These are phyloP conservation scores for Eulemur macaco DNA, from an alignment of 2,113 vertebrate genomes.

Conservation along the genomic window DNA sequence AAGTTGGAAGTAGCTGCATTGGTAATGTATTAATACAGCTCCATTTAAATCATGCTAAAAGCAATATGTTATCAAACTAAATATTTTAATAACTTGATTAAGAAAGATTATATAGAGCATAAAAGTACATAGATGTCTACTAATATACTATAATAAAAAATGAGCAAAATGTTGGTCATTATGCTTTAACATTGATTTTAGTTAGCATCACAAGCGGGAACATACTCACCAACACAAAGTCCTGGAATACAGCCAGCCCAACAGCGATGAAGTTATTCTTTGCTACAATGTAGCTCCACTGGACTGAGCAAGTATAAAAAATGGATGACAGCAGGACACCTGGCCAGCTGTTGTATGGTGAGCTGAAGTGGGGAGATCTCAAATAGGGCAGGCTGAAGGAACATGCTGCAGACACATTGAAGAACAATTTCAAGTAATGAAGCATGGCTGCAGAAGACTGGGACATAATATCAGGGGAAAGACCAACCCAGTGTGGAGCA, in stretches of 20 bases:
- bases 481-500: neutral
- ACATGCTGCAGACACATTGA: slow-evolving; percentile 18
- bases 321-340: slow-evolving; percentile 15
- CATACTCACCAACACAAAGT: neutral
- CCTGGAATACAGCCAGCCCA: slow-evolving; percentile 45
- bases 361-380: slow-evolving; percentile 39
- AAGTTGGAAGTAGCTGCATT: neutral
- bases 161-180: neutral
- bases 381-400: neutral
- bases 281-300: neutral
- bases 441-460: slow-evolving; percentile 22
- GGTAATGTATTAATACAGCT: neutral
- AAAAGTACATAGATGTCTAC: neutral
- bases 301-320: slow-evolving; percentile 40
- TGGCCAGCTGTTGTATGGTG: slow-evolving; percentile 48
- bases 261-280: slow-evolving; percentile 10
- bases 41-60: neutral
- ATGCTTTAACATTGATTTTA: slow-evolving; percentile 19
- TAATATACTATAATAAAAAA: neutral
- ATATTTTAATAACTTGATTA: slow-evolving; percentile 22
- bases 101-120: neutral
- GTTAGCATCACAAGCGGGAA: neutral
- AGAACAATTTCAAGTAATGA: slow-evolving; percentile 65
- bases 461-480: neutral
- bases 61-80: neutral